Evolutionary conservation across 2,888 invertebrate species (phyloP), one percentile per base, ranked within the genome.

Genomic region (Arge pagana): DNA sequence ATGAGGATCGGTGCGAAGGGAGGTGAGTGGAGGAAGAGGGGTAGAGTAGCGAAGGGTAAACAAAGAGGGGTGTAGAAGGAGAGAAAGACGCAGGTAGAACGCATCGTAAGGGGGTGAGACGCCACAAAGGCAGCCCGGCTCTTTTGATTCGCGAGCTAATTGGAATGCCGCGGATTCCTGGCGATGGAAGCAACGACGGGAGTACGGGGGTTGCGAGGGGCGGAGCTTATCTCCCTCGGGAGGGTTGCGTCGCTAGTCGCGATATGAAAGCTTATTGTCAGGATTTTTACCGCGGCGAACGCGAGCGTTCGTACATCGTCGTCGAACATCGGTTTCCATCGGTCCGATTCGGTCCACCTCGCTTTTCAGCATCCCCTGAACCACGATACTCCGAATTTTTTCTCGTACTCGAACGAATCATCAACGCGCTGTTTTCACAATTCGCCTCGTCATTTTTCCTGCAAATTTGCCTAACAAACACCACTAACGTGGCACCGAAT

Each of bases 141-240:
- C 74, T 73, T 74, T 74, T 74, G 74, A 74, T 74, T 74, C 74
- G 73, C 73, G 71, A 72, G 74, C 74, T 73, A 73, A 74, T 74
- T 74, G 74, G 74, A 74, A 74, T 74, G 73, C 73, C 73, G 67
- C 68, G 72, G 72, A 74, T 74, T 73, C 74, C 74, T 72, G 72
- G 66, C 71, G 61, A 56, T 57, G 54, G 58, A 55, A 61, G 49
- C 50, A 48, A 23, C 30, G 41, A 35, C 33, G 33, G 31, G 33
- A 15, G 7, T 13, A n/a, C 11, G 30, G 8, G 8, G 8, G n/a
- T 8, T 15, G 35, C 36, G 43, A 37, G 43, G 51, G 73, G 73
- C 73, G 73, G 73, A 67, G 74, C 72, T 69, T 72, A 66, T 65
- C 64, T 67, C 66, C 57, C 65, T 52, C 48, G 54, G 60, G 66